Base-by-base conservation (phyloP, 2,797 vertebrate genomes). In the Rhinella marina region DNA sequence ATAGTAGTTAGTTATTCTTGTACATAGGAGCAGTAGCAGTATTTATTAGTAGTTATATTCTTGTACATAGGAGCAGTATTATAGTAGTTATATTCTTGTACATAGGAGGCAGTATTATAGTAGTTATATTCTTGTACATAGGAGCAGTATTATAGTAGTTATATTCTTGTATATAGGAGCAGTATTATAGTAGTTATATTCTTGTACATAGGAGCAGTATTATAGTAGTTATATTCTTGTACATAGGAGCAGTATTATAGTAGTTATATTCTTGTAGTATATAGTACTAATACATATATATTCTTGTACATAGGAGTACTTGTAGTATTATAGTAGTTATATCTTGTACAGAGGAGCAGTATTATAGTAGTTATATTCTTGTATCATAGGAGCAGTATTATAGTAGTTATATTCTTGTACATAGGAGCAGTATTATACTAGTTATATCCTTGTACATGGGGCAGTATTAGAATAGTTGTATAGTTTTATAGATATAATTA, bases 151-250 rank as follows among this genome's bases (percentile, higher is more conserved):
- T 62, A 62, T 23, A n/a, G 59, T 62, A 62, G 59, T 23, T 59
- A 19, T 59, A 59, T 59, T 59, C 57, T 19, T 59, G 57, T 19
- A 59, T 1, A 62, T 62, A 62, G 59, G 59, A 1, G 62, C 62
- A 12, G 62, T 66, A 66, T 66, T 66, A 66, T 66, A 66, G 62
- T 66, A 66, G 62, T 66, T 66, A 66, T 66, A 68, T 68, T 66
- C 64, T 27, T 66, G 64, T 66, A 66, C 23, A 64, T 64, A 64
- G 62, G 62, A 10, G 62, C 62, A 64, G 62, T 64, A 64, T 64
- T 64, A 64, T 64, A 64, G 62, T n/a, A 64, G 62, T 64, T 64
- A 64, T 64, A 64, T 64, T 64, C 23, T n/a, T 64, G 59, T 61
- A 61, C 19, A 61, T 61, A 61, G 59, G 59, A 17, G 56, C 56